Evolutionary conservation across 2,888 invertebrate species (phyloP), one percentile per base, ranked within the genome.

Genomic region (Balanococcus diminutus): DNA sequence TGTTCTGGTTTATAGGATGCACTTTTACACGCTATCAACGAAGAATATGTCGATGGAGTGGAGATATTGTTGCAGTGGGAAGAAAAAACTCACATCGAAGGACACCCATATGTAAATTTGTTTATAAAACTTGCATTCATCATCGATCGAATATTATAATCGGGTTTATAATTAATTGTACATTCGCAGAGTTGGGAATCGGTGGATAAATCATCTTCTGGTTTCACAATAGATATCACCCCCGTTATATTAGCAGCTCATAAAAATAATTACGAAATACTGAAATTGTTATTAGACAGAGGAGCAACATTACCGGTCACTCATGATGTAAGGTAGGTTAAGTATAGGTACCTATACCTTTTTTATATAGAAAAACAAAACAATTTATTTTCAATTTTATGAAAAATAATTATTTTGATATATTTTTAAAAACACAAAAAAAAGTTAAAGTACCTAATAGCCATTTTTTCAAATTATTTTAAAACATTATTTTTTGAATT

Each of bases 21-120:
- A 22, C 91, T 98, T 75, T 92, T 99, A 42, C 98, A 98, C 90
- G 98, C 99, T 84, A 98, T 99, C 89, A 97, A 96, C 89, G 98
- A 99, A 90, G 98, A 99, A 90, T 99, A 98, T 90, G 98, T 99
- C 86, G 98, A 99, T 90, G 98, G 97, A 0, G 98, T 98, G 4
- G 98, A 99, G 90, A 91, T 98, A 81, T 92, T 99, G 16, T 91
- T 99, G 87, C 94, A 95, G 88, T 96, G 97, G 94, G 96, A 97
- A 90, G 97, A 97, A 89, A 92, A 93, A 5, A 92, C 93, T 89
- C 96, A 96, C 89, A 92, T 93, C 72, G 91, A 92, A 9, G 96
- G 96, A 36, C 92, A 94, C 87, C 94, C 94, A 87, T 96, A 96
- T 89, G 96, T 96, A 90, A 92, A 94, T 91, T 81, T 36, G 28